Evolutionary conservation across 1,140 invertebrate species (phyloP).

Genomic region (Rhopalosiphum padi): DNA sequence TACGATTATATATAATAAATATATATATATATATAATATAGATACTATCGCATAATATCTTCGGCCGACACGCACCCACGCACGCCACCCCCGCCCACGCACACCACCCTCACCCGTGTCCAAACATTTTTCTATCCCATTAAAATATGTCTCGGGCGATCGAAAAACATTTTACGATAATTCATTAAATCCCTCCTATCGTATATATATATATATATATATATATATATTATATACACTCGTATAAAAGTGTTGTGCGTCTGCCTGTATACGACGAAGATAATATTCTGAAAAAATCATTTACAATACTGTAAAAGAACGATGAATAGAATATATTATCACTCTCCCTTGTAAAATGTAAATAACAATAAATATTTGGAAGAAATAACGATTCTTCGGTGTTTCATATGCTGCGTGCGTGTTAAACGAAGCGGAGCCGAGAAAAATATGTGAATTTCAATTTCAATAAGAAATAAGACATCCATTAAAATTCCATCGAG

Average conservation of each 20-base stretch:
- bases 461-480: neutral
- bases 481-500: neutral
- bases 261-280: neutral
- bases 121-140: neutral
- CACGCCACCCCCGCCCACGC: neutral
- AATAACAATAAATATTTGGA: conserved; percentile 31
- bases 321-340: conserved; percentile 10
- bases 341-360: conserved; percentile 2
- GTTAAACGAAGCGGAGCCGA: neutral
- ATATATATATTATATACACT: neutral
- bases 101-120: neutral
- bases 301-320: conserved; percentile 17
- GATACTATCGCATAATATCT: neutral
- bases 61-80: neutral
- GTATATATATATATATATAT: neutral
- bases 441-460: neutral
- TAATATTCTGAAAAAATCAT: neutral
- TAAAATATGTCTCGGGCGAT: conserved; percentile 4
- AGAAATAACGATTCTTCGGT: conserved; percentile 8
- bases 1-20: neutral
- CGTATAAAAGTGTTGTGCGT: neutral
- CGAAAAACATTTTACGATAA: conserved; percentile 38
- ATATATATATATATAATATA: neutral
- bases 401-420: neutral
- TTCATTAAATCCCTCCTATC: neutral